Percentiles rank a stretch among this genome's conserved stretches.
Evolutionary conservation across 92 coral and sea anemone genomes (phyloP).

Genomic region (Metridium senile): DNA sequence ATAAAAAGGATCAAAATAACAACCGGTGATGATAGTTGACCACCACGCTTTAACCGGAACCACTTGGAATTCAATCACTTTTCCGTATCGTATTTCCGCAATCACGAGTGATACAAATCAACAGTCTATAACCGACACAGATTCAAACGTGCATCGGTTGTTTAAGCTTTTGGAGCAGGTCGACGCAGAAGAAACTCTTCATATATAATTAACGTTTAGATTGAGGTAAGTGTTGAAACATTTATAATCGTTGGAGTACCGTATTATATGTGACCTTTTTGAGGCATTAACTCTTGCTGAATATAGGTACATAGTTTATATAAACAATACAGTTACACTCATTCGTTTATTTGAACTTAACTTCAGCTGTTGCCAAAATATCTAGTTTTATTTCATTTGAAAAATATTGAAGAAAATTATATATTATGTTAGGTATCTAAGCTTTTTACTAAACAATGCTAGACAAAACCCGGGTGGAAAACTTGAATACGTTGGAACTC

Average conservation of each 20-base stretch:
- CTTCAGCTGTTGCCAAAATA: no score
- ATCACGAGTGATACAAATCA: background rate
- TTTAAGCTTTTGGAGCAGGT: background rate
- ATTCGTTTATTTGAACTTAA: background rate
- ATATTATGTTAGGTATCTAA: no score
- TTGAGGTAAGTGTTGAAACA: background rate
- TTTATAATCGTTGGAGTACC: background rate
- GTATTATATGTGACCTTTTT: background rate
- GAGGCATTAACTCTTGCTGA: background rate
- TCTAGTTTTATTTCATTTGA: no score
- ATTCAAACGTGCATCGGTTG: background rate
- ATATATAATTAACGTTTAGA: background rate
- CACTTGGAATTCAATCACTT: background rate
- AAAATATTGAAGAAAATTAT: no score
- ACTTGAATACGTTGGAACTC: no score
- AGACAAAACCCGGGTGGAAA: no score
- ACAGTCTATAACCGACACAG: background rate
- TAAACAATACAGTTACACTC: background rate
- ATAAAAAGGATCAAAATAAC: background rate
- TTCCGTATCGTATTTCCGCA: conserved; percentile 2
- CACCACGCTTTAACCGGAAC: background rate
- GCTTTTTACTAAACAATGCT: no score
- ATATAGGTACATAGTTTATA: background rate
- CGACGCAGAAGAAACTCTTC: background rate
- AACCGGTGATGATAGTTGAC: background rate